A percentile compares a stretch with the other conserved stretches of the same genome.
phyloP scores from a whole-genome alignment of 2,797 vertebrate species.

The Hippopotamyrus pictus region DNA sequence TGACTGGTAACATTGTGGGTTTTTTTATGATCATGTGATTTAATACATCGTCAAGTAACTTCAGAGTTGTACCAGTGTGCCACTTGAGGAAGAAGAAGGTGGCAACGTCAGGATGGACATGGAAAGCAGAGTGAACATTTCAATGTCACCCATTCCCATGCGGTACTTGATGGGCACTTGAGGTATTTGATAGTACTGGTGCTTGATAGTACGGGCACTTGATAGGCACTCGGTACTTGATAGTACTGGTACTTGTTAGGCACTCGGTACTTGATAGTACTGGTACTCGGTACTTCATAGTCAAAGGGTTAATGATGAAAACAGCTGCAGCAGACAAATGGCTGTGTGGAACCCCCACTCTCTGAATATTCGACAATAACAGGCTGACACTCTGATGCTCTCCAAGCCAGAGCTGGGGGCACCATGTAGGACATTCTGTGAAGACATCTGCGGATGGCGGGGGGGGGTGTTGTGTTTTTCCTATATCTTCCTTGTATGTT shows the following conservation, averaged over 20 bases:
- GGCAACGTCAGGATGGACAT: background rate
- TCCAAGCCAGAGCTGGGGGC: background rate
- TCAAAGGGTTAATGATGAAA: slow-evolving; percentile 10
- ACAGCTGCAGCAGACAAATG: background rate
- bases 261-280: background rate
- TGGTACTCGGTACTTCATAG: background rate
- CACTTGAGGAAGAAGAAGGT: background rate
- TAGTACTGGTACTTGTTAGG: background rate
- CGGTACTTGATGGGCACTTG: background rate
- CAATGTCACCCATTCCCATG: background rate
- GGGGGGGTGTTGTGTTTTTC: background rate
- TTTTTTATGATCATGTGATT: background rate
- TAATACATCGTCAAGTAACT: background rate
- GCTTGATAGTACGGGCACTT: background rate
- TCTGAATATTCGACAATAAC: slow-evolving; percentile 3
- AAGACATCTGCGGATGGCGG: background rate
- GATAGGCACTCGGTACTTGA: background rate
- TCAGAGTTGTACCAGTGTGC: background rate
- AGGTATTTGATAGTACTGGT: too few species aligned
- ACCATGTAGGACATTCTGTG: background rate
- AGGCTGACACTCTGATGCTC: background rate
- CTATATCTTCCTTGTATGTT: background rate
- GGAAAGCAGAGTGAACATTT: background rate
- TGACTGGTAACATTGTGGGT: background rate
- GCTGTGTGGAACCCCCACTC: background rate